Evolutionary conservation across 2,888 invertebrate species (phyloP).

Genomic region (Zygaena filipendulae): DNA sequence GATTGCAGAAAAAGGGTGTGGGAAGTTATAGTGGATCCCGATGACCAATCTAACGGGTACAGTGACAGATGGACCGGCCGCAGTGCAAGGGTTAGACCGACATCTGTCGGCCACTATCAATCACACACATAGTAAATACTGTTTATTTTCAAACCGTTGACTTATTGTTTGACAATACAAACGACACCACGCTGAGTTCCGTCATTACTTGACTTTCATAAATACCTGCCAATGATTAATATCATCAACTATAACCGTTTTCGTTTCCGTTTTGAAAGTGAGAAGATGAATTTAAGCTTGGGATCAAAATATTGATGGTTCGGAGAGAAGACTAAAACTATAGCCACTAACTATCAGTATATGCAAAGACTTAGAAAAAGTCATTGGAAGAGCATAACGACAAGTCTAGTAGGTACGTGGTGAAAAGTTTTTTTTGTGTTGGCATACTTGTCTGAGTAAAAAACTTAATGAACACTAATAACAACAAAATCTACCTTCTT

Average conservation of each 20-base stretch:
- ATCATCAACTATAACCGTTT: not conserved
- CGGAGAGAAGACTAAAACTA: no score
- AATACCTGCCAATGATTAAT: no score
- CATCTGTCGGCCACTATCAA: conserved; percentile 60
- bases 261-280: not conserved
- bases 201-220: conserved; percentile 30
- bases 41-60: conserved; percentile 31
- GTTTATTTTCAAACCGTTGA: conserved; percentile 43
- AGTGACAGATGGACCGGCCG: conserved; percentile 46
- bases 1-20: conserved; percentile 25
- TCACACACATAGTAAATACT: conserved; percentile 52
- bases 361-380: no score
- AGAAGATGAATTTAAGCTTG: no score
- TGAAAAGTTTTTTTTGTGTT: no score
- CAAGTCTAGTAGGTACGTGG: no score
- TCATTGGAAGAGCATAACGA: no score
- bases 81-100: conserved; percentile 46
- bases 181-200: conserved; percentile 37
- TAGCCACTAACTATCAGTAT: no score
- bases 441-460: no score
- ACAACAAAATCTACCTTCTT: no score
- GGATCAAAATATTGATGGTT: no score
- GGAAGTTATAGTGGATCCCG: conserved; percentile 14
- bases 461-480: no score
- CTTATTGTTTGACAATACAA: conserved; percentile 46